Evolutionary conservation across 2,888 invertebrate species (phyloP).

Genomic region (Disparrhopalites patrizii): DNA sequence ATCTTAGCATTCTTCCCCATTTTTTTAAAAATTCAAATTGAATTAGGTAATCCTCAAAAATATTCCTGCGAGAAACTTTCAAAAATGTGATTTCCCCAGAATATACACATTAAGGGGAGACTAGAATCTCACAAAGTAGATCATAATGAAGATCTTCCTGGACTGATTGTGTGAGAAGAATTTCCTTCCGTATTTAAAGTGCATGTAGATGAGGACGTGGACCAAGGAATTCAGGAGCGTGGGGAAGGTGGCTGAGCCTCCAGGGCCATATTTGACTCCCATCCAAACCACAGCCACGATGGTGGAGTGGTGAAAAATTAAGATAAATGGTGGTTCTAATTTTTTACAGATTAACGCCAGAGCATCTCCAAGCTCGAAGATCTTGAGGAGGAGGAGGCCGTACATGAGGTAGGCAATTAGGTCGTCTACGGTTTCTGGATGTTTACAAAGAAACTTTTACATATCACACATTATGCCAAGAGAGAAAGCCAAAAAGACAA

Average conservation of each 20-base stretch:
- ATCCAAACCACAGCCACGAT: slow-evolving; percentile 23
- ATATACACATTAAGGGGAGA: not conserved
- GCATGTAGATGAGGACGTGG: slow-evolving; percentile 21
- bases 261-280: slow-evolving; percentile 24
- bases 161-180: slow-evolving; percentile 1
- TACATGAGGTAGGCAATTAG: slow-evolving; percentile 19
- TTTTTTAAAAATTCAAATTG: too few species aligned
- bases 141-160: slow-evolving; percentile 7
- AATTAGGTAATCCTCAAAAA: too few species aligned
- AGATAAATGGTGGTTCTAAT: slow-evolving; percentile 14
- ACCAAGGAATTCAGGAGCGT: slow-evolving; percentile 15
- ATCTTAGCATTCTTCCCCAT: too few species aligned
- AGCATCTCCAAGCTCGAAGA: slow-evolving; percentile 18
- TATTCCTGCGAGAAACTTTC: too few species aligned
- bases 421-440: too few species aligned
- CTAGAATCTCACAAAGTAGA: slow-evolving; percentile 17
- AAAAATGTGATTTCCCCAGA: too few species aligned
- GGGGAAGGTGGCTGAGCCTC: slow-evolving; percentile 28
- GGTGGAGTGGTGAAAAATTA: slow-evolving; percentile 25
- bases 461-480: too few species aligned
- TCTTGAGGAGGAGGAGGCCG: not conserved
- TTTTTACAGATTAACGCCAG: slow-evolving; percentile 13
- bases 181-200: slow-evolving; percentile 14
- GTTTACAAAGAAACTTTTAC: too few species aligned
- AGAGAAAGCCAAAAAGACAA: too few species aligned